A percentile compares a stretch with the other conserved stretches of the same genome.
These are phyloP conservation scores for Lophochroa leadbeateri DNA, from an alignment of 2,113 vertebrate genomes.

Conservation along the genomic window DNA sequence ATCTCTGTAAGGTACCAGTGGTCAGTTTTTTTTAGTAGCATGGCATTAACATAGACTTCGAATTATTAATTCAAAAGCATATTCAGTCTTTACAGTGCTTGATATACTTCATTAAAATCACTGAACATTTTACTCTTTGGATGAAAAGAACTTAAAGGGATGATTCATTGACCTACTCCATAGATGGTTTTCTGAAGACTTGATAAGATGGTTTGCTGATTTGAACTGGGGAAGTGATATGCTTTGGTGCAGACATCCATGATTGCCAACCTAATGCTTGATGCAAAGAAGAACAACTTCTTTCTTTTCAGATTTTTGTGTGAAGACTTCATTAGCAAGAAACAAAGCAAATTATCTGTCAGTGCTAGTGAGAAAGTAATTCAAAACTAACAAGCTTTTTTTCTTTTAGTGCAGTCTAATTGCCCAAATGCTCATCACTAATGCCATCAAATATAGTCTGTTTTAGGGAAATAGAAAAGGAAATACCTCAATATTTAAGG, in stretches of 20 bases:
- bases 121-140: background rate
- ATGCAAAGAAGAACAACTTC: background rate
- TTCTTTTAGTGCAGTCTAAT: background rate
- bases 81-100: background rate
- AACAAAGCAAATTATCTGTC: background rate
- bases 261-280: background rate
- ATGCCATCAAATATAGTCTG: background rate
- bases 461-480: background rate
- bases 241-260: background rate
- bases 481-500: background rate
- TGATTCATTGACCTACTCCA: background rate
- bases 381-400: background rate
- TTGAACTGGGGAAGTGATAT: background rate
- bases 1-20: background rate
- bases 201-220: background rate
- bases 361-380: background rate
- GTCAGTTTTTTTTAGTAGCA: background rate
- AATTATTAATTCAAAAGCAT: background rate
- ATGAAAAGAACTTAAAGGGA: background rate
- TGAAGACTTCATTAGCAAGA: background rate
- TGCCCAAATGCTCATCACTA: background rate
- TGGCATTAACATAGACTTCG: background rate
- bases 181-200: background rate
- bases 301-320: background rate
- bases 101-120: background rate